These are phyloP conservation scores for Mixornis gularis DNA, from an alignment of 2,113 vertebrate genomes.

Conservation along the genomic window DNA sequence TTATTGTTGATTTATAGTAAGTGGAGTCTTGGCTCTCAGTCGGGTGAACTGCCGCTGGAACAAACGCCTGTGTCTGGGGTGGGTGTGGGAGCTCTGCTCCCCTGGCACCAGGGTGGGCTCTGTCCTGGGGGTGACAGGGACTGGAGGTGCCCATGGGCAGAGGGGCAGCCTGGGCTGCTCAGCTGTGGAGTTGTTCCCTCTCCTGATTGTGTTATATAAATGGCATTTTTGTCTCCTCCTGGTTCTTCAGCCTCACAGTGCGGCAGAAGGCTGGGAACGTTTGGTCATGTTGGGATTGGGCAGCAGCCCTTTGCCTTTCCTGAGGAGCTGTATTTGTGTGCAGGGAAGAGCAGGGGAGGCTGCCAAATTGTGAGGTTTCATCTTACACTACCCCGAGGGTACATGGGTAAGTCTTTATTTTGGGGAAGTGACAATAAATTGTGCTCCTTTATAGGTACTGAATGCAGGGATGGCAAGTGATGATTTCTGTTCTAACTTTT, in stretches of 20 bases:
- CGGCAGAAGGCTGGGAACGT: background rate
- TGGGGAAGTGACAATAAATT: background rate
- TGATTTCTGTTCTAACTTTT: background rate
- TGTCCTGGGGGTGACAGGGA: accelerated
- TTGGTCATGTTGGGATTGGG: background rate
- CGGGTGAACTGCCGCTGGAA: background rate
- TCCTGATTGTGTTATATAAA: background rate
- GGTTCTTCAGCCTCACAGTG: background rate
- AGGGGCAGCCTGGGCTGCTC: background rate
- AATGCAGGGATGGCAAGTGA: background rate
- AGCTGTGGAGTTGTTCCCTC: accelerated
- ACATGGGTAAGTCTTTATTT: background rate
- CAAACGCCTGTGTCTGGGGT: accelerated
- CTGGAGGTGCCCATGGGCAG: background rate
- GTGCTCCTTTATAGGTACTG: background rate
- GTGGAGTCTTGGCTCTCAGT: background rate
- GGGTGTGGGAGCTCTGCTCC: accelerated
- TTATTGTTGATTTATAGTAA: conserved; percentile 15
- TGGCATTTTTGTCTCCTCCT: background rate
- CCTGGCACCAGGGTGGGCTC: background rate
- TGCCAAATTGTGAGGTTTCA: background rate
- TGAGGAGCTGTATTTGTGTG: background rate
- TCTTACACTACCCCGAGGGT: background rate
- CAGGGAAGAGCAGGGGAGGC: background rate
- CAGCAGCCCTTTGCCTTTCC: background rate